Evolutionary conservation across 1,140 invertebrate species (phyloP).

Genomic region (Globodera ellingtonae): DNA sequence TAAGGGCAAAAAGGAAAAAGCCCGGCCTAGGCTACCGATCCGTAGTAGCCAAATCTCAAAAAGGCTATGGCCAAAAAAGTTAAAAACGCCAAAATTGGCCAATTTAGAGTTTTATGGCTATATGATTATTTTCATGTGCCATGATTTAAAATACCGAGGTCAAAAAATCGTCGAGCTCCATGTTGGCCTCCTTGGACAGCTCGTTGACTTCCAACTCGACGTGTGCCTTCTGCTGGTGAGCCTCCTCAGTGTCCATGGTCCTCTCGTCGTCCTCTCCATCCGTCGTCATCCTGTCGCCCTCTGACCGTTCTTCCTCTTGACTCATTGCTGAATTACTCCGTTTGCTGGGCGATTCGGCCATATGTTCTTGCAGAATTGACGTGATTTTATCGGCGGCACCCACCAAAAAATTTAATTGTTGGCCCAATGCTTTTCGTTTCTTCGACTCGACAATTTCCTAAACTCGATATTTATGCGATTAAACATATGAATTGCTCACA

Average conservation of each 20-base stretch:
- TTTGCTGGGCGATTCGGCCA: slow-evolving; percentile 47
- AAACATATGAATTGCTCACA: slow-evolving; percentile 32
- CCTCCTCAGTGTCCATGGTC: slow-evolving; percentile 82
- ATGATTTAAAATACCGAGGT: slow-evolving; percentile 25
- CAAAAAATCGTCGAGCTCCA: slow-evolving; percentile 81
- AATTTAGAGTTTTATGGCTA: no score
- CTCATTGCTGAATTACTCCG: slow-evolving; percentile 35
- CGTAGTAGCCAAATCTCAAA: no score
- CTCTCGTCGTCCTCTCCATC: slow-evolving; percentile 91
- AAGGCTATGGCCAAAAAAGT: no score
- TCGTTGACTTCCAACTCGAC: slow-evolving; percentile 77
- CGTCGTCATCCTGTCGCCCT: slow-evolving; percentile 74
- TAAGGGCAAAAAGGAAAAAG: no score
- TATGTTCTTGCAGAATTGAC: slow-evolving; percentile 67
- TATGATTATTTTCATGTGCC: no score
- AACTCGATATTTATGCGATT: slow-evolving; percentile 12
- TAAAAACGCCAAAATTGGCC: no score
- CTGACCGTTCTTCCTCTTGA: slow-evolving; percentile 34
- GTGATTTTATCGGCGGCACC: slow-evolving; percentile 98
- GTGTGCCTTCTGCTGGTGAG: slow-evolving; percentile 71
- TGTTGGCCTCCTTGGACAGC: slow-evolving; percentile 83
- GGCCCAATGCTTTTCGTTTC: slow-evolving; percentile 86
- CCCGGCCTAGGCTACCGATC: no score
- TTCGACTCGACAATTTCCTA: slow-evolving; percentile 59
- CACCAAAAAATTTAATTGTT: slow-evolving; percentile 96